Evolutionary conservation across 2,888 invertebrate genomes (phyloP).

Genomic region (Catocala nupta): DNA sequence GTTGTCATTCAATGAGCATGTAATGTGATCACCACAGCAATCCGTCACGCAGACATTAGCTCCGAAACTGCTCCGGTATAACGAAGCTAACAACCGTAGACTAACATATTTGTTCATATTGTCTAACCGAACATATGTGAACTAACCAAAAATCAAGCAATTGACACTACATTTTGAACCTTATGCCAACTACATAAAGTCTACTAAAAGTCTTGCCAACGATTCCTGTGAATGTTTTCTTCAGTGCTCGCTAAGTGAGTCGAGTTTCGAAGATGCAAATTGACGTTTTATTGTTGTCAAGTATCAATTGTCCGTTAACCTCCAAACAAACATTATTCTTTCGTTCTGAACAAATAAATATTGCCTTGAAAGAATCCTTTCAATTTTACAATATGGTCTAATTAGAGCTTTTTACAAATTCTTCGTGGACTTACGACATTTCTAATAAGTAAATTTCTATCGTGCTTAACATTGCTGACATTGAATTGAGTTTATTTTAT

Average conservation of each 20-base stretch:
- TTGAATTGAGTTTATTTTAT: too few relatives aligned
- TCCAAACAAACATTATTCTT: constrained; percentile 52
- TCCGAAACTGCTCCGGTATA: constrained; percentile 34
- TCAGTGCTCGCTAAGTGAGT: constrained; percentile 33
- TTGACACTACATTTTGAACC: constrained; percentile 13
- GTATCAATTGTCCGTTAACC: constrained; percentile 41
- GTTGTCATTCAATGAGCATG: constrained; percentile 38
- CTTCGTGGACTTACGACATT: too few relatives aligned
- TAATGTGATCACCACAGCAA: constrained; percentile 37
- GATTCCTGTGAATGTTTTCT: constrained; percentile 16
- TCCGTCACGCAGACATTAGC: constrained; percentile 36
- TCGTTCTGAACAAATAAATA: constrained; percentile 3
- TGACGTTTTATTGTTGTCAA: constrained; percentile 35
- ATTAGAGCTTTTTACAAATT: too few relatives aligned
- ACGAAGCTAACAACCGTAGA: constrained; percentile 37
- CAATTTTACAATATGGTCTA: background rate
- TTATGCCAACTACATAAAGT: constrained; percentile 15
- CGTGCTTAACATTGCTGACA: too few relatives aligned
- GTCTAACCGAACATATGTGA: constrained; percentile 16
- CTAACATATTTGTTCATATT: constrained; percentile 32
- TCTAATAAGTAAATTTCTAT: too few relatives aligned
- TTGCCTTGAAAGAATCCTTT: background rate
- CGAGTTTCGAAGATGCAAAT: constrained; percentile 39
- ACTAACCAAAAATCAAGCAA: constrained; percentile 12
- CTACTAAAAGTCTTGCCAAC: background rate